Base-by-base conservation (phyloP, 2,888 invertebrate species). In the Hemaris fuciformis region DNA sequence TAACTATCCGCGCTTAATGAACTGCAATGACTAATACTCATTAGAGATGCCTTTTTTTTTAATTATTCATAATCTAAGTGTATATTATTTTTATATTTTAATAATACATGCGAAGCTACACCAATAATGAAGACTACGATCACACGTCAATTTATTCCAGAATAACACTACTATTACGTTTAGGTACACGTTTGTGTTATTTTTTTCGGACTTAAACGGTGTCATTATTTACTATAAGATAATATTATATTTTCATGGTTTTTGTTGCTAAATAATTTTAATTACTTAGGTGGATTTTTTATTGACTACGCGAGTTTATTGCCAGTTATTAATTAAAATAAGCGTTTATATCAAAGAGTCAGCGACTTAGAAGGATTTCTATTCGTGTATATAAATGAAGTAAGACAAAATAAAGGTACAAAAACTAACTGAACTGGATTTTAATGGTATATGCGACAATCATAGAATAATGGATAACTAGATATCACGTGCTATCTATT, bases 1-100 rank as follows among this genome's bases (percentile, higher is more conserved):
- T 59, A 59, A 31, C 45, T 43, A 48, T 18, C 58, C 13, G 15
- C 34, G 46, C 15, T 13, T 38, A 59, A 59, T 59, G 59, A 38
- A 34, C 18, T 46, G 13, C 18, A 48, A 34, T 59, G 46, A 59
- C 23, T 59, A 38, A 59, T 2, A 18, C 31, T 46, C 46, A 48
- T 59, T 46, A 59, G 10, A 34, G 15, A 10, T 23, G 23, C n/a
- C n/a, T n/a, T 59, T 23, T 38, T 31, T 53, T 31, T 48, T 53
- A 53, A 53, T 10, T 3, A 4, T 15, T 20, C 3, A 20, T 22
- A 10, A 10, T 23, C 23, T 53, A 1, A 38, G 13, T n/a, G 38
- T n/a, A 38, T n/a, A n/a, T 8, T 4, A 38, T 38, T 38, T n/a
- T 38, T 38, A 3, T 13, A 10, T 13, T 34, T 34, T 13, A 7